These are phyloP conservation scores for Morbakka virulenta DNA, from an alignment of 30 jellyfish, hydroid and myxozoan species.

Conservation along the genomic window DNA sequence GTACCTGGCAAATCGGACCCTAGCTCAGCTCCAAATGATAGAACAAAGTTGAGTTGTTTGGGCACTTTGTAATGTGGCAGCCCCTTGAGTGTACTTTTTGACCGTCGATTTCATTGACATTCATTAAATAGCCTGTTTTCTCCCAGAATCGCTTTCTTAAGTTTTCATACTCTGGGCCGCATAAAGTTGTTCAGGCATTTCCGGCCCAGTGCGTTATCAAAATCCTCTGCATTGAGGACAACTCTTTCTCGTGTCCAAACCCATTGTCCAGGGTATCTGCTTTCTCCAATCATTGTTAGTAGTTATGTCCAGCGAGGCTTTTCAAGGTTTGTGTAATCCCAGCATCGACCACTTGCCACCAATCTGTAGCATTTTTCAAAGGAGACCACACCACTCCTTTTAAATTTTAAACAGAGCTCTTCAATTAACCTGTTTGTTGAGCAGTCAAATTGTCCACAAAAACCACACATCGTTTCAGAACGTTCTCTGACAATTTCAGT, in stretches of 20 bases:
- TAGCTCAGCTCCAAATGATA: no score
- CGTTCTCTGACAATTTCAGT: no score
- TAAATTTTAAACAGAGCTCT: slow-evolving; percentile 4
- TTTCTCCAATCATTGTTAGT: slow-evolving; percentile 7
- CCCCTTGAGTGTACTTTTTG: no score
- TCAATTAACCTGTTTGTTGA: no score
- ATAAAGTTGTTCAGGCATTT: background rate
- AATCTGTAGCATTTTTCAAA: slow-evolving; percentile 7
- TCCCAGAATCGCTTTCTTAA: no score
- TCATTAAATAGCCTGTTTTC: no score
- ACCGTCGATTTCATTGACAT: no score
- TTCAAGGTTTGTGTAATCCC: slow-evolving; percentile 12
- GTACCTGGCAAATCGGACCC: no score
- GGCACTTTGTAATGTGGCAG: no score
- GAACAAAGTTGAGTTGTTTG: no score
- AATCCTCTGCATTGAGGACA: slow-evolving; percentile 14
- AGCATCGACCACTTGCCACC: slow-evolving; percentile 29
- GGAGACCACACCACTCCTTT: slow-evolving; percentile 12
- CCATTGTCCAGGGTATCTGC: slow-evolving; percentile 8
- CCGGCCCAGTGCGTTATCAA: slow-evolving; percentile 12
- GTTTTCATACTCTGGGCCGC: background rate
- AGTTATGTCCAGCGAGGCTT: background rate
- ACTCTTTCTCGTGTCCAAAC: slow-evolving; percentile 30
- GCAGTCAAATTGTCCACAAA: no score
- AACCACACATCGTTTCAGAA: no score